These are phyloP conservation scores for Eumacrocentrus americanus DNA, from an alignment of 2,888 invertebrate species.

Conservation along the genomic window DNA sequence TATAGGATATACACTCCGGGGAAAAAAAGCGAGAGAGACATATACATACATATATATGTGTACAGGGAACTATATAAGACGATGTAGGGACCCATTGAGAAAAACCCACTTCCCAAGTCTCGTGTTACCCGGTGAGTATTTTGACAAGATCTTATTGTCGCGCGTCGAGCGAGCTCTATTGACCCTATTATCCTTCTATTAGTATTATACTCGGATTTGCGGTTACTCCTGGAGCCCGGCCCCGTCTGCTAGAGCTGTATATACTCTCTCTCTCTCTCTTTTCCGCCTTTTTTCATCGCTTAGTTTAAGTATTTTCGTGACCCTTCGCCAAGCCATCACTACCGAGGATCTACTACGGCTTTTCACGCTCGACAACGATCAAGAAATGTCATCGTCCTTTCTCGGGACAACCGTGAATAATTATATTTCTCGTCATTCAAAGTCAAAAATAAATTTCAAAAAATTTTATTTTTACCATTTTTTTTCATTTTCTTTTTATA, in stretches of 20 bases:
- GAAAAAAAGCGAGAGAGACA: conserved; percentile 27
- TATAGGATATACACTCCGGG: neutral
- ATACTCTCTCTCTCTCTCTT: conserved; percentile 5
- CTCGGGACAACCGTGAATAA: no score
- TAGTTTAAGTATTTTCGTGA: neutral
- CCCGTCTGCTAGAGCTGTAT: conserved; percentile 7
- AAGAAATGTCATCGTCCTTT: neutral
- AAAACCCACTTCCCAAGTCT: conserved; percentile 60
- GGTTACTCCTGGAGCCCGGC: conserved; percentile 39
- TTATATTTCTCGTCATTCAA: no score
- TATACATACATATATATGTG: neutral
- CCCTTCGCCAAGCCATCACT: neutral
- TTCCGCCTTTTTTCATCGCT: conserved; percentile 17
- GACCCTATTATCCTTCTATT: conserved; percentile 61
- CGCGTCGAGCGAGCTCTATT: conserved; percentile 52
- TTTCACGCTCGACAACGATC: neutral
- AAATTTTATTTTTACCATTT: no score
- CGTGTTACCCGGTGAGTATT: conserved; percentile 58
- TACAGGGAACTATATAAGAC: conserved; percentile 26
- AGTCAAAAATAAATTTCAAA: no score
- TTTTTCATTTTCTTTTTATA: no score
- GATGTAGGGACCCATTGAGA: conserved; percentile 49
- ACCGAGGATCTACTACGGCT: neutral
- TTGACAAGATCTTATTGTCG: conserved; percentile 62
- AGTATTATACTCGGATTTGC: conserved; percentile 61